Percentiles rank a stretch among this genome's conserved stretches.
Evolutionary conservation across 2,888 invertebrate species (phyloP).

Genomic region (Sinelater perroti): DNA sequence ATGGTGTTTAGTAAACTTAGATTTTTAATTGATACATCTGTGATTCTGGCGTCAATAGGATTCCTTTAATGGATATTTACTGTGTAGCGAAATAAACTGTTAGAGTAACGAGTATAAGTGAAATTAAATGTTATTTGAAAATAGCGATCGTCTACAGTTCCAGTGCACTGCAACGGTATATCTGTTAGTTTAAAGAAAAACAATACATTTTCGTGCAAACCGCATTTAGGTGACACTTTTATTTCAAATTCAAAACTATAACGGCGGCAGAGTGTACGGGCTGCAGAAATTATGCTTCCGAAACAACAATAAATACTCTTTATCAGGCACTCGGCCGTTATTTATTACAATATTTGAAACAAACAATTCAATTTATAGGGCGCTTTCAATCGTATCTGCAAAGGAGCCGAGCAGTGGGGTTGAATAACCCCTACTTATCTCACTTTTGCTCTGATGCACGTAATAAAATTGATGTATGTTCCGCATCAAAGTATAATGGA

Average conservation of each 20-base stretch:
- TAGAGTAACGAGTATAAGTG: too few species aligned
- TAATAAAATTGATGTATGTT: conserved; percentile 39
- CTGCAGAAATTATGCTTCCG: conserved; percentile 27
- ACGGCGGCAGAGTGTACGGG: conserved; percentile 16
- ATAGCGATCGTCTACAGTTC: too few species aligned
- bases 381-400: conserved; percentile 31
- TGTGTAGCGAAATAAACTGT: too few species aligned
- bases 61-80: too few species aligned
- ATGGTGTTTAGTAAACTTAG: too few species aligned
- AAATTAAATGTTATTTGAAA: too few species aligned
- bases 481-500: conserved; percentile 26
- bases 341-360: conserved; percentile 35
- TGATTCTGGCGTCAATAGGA: too few species aligned
- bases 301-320: conserved; percentile 37
- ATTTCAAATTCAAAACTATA: conserved; percentile 32
- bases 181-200: conserved; percentile 10
- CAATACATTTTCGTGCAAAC: conserved; percentile 11
- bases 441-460: conserved; percentile 39
- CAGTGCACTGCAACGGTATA: background rate
- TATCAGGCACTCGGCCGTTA: conserved; percentile 31
- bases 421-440: conserved; percentile 40
- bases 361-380: conserved; percentile 37
- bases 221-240: conserved; percentile 28
- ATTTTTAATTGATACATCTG: too few species aligned
- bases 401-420: conserved; percentile 27